These are phyloP conservation scores for Augiades crinisus DNA, from an alignment of 2,888 invertebrate species.

Conservation along the genomic window DNA sequence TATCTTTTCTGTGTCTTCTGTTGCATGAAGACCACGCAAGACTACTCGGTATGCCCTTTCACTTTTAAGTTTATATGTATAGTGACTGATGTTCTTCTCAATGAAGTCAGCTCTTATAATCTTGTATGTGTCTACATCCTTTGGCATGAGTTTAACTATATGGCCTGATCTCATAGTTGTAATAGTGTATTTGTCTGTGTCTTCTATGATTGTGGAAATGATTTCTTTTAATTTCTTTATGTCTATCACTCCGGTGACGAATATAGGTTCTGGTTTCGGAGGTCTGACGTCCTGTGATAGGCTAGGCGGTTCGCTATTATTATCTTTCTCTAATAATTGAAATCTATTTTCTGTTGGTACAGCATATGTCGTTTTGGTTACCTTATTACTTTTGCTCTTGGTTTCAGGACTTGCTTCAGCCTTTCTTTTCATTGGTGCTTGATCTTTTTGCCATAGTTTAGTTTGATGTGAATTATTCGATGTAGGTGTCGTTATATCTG, in stretches of 20 bases:
- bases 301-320: too few relatives aligned
- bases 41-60: constrained; percentile 31
- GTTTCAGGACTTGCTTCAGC: too few relatives aligned
- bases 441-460: too few relatives aligned
- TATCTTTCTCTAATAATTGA: too few relatives aligned
- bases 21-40: constrained; percentile 23
- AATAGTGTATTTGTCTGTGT: constrained; percentile 8
- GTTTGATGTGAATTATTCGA: too few relatives aligned
- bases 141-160: constrained; percentile 25
- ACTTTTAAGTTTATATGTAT: constrained; percentile 29
- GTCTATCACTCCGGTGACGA: constrained; percentile 22
- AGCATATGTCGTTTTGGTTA: too few relatives aligned
- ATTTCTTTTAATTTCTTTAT: constrained; percentile 14
- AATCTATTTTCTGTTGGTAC: too few relatives aligned
- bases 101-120: constrained; percentile 22
- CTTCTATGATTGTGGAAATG: not conserved
- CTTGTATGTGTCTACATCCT: constrained; percentile 24
- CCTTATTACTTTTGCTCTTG: too few relatives aligned
- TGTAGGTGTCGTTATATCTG: too few relatives aligned
- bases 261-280: constrained; percentile 29
- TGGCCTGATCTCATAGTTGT: constrained; percentile 28
- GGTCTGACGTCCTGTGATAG: too few relatives aligned
- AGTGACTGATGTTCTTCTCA: constrained; percentile 20
- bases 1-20: constrained; percentile 24
- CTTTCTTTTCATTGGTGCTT: too few relatives aligned